phyloP scores from a whole-genome alignment of 2,888 invertebrate species.

The Apamea epomidion region DNA sequence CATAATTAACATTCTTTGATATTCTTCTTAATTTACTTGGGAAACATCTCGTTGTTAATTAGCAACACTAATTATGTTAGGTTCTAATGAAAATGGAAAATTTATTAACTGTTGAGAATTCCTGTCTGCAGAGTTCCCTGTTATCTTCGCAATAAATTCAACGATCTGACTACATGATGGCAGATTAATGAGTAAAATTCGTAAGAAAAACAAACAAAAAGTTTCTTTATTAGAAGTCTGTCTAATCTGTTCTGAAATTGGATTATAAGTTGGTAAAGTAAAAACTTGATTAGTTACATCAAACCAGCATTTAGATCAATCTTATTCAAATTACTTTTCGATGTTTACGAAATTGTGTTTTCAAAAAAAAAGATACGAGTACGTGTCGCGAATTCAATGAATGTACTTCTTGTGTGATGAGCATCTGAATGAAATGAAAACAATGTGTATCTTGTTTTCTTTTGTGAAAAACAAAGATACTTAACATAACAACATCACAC shows the following conservation, averaged over 20 bases:
- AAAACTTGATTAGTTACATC: conserved; percentile 53
- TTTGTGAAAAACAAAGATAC: conserved; percentile 14
- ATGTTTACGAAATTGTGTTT: conserved; percentile 20
- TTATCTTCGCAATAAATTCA: conserved; percentile 81
- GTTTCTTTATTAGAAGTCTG: conserved; percentile 70
- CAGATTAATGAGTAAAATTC: conserved; percentile 81
- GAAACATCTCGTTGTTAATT: conserved; percentile 64
- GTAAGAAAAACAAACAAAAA: conserved; percentile 77
- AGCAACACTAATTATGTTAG: conserved; percentile 72
- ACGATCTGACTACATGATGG: conserved; percentile 75
- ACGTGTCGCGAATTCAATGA: conserved; percentile 5
- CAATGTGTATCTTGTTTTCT: background rate
- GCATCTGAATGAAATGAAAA: conserved; percentile 38
- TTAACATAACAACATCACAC: no score
- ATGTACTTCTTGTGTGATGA: conserved; percentile 10
- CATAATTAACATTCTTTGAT: conserved; percentile 63
- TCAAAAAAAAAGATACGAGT: background rate
- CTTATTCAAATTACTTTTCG: conserved; percentile 34
- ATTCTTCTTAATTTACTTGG: conserved; percentile 59
- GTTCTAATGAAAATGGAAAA: conserved; percentile 74
- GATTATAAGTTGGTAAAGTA: conserved; percentile 56
- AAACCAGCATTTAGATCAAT: conserved; percentile 52
- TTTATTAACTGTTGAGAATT: conserved; percentile 75
- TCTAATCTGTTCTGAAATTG: conserved; percentile 68
- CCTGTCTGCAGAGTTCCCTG: conserved; percentile 74